These are phyloP conservation scores for Zeugodacus cucurbitae DNA, from an alignment of 1,140 invertebrate species.

Conservation along the genomic window DNA sequence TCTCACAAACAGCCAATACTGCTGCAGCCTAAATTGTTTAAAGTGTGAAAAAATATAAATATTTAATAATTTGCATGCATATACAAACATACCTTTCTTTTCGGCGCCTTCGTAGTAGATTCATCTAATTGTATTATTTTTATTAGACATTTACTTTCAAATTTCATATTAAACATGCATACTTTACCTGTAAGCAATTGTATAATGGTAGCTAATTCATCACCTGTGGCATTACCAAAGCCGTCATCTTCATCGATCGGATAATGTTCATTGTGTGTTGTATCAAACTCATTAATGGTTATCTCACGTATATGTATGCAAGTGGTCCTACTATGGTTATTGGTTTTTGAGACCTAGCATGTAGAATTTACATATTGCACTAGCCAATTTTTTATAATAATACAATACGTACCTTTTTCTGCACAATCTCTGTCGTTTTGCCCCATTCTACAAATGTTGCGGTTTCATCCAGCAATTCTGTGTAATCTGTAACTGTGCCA, in stretches of 20 bases:
- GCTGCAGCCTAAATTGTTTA: neutral
- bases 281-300: slow-evolving; percentile 40
- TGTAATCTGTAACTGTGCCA: slow-evolving; percentile 3
- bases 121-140: neutral
- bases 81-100: slow-evolving; percentile 34
- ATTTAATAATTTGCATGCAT: too few relatives aligned
- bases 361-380: neutral
- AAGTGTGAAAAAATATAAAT: neutral
- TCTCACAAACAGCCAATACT: neutral
- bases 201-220: slow-evolving; percentile 22
- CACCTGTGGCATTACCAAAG: slow-evolving; percentile 37
- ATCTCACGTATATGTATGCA: slow-evolving; percentile 40
- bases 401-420: neutral
- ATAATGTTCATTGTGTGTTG: neutral
- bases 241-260: slow-evolving; percentile 14
- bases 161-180: neutral
- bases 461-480: slow-evolving; percentile 32
- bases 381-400: neutral
- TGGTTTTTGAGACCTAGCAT: neutral
- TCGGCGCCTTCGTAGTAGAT: neutral
- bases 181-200: neutral
- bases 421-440: neutral
- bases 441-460: slow-evolving; percentile 8
- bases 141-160: neutral
- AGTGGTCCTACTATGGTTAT: neutral